Conservation (phyloP, 1,140 invertebrate genomes). For the Drosophila burlai region DNA sequence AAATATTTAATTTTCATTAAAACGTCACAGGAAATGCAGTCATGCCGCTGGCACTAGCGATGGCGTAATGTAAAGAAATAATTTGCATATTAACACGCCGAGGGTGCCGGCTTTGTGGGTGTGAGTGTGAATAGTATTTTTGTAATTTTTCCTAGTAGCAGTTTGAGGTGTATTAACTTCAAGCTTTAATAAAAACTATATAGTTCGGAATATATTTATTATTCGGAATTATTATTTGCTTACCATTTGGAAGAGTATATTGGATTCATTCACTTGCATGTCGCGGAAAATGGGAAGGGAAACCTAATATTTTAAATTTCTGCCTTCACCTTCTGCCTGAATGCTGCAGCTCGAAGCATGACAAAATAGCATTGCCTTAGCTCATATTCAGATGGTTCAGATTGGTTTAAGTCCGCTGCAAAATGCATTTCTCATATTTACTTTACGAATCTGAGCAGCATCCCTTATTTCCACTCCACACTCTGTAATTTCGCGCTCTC, state of each 20-base stretch:
- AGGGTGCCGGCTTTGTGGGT: neutral
- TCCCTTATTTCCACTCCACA: slow-evolving; percentile 1
- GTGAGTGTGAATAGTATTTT: neutral
- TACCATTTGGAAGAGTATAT: no score
- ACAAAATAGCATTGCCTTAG: neutral
- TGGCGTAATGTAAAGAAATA: slow-evolving; percentile 44
- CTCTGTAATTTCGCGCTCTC: slow-evolving; percentile 6
- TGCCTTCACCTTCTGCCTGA: no score
- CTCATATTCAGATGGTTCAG: neutral
- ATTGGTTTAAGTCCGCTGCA: no score
- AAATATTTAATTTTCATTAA: slow-evolving; percentile 77
- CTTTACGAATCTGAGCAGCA: slow-evolving; percentile 2
- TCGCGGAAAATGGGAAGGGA: no score
- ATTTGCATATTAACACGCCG: slow-evolving; percentile 60
- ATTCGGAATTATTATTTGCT: no score
- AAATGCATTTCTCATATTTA: slow-evolving; percentile 8
- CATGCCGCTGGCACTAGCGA: slow-evolving; percentile 28
- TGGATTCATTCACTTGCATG: no score
- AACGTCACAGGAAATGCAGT: slow-evolving; percentile 16
- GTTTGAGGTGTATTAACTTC: neutral
- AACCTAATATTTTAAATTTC: no score
- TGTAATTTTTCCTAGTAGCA: neutral
- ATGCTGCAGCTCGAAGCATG: no score
- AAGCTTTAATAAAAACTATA: no score
- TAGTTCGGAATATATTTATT: neutral